These are phyloP conservation scores for Sturnira hondurensis DNA, from an alignment of 2,113 vertebrate species.

Conservation along the genomic window DNA sequence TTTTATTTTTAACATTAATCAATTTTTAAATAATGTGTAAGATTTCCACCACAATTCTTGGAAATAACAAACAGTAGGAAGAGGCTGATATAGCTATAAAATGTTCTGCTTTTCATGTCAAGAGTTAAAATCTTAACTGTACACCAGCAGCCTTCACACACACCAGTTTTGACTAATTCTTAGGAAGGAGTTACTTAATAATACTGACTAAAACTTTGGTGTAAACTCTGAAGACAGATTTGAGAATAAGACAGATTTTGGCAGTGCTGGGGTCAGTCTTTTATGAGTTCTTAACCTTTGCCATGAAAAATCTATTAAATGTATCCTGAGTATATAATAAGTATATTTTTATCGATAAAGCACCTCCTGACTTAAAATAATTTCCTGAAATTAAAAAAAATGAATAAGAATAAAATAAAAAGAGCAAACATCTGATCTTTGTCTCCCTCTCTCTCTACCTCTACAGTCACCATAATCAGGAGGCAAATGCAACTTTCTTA, in stretches of 20 bases:
- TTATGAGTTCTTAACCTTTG: not conserved
- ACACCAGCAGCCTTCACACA: not conserved
- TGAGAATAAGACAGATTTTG: not conserved
- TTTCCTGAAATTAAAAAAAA: not conserved
- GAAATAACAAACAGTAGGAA: slow-evolving; percentile 13
- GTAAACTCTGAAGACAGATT: not conserved
- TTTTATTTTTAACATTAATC: not conserved
- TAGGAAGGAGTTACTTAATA: not conserved
- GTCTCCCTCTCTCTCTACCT: not conserved
- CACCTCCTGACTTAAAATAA: not conserved
- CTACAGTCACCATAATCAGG: not conserved
- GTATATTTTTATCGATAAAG: not conserved
- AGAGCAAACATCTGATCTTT: not conserved
- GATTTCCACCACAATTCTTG: slow-evolving; percentile 10
- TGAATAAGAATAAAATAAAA: not conserved
- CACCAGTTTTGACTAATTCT: not conserved
- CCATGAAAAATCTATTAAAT: not conserved
- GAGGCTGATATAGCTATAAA: not conserved
- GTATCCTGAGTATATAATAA: not conserved
- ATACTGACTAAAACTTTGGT: not conserved
- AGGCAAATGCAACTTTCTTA: not conserved
- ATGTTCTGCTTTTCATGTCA: not conserved
- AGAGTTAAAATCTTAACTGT: not conserved
- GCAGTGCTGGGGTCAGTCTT: not conserved
- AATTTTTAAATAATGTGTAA: slow-evolving; percentile 13